Evolutionary conservation across 1,140 invertebrate species (phyloP), one percentile per base, ranked within the genome.

Genomic region (Plodia interpunctella): DNA sequence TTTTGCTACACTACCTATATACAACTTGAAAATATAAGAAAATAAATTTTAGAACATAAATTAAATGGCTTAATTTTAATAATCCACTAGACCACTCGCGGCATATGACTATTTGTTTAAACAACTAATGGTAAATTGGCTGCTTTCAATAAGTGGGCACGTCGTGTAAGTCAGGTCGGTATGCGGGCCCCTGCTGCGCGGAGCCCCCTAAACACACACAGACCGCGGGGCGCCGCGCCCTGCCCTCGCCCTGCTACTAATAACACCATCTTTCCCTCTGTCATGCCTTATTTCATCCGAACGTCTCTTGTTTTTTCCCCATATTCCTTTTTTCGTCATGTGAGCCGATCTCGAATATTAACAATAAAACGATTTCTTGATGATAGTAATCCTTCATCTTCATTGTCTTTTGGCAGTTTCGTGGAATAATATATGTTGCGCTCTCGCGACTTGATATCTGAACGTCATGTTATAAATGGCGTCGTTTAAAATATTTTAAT

Each of bases 341-440:
- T 54, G 59, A 70, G 55, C 71, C 66, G 68, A 78, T 70, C 76
- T 68, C 72, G 71, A 78, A 86, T 73, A 87, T 83, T 80, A 82
- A 85, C 78, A 87, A 87, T 79, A 87, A 87, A 85, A 88, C 76
- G 76, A 85, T 55, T 74, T 71, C 60, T 63, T 87, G 83, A 88
- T 88, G 84, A 88, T 86, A 82, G 80, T 85, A 86, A 88, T 88
- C 81, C 86, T 79, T 88, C 86, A 88, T 80, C 76, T 70, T 88
- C 84, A 88, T 88, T 88, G 86, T 88, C 86, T 88, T 85, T 87
- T 88, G 84, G 84, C 86, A 88, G 78, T 87, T 89, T 87, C 83
- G 68, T 74, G 80, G 80, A 87, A 87, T 89, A 89, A 87, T 83
- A 87, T 89, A 89, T 86, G 80, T 83, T 80, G 66, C 73, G 72